A percentile compares a stretch with the other conserved stretches of the same genome.
phyloP scores from a whole-genome alignment of 2,888 invertebrate species.

The Dicyrtoma fusca region DNA sequence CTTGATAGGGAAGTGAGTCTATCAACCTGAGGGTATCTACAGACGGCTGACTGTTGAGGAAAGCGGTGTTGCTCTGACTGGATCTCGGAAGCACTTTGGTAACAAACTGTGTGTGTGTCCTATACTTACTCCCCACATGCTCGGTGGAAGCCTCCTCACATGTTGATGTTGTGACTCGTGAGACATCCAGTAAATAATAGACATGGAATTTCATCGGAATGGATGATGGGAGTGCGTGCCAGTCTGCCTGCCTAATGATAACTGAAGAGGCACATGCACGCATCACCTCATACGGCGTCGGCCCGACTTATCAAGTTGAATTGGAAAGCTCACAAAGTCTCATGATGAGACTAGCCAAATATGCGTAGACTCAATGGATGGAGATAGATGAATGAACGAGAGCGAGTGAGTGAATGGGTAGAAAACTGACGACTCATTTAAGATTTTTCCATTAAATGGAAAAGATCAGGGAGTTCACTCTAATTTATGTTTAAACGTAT shows the following conservation, averaged over 20 bases:
- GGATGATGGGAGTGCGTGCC: background rate
- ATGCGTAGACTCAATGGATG: no score
- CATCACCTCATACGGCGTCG: background rate
- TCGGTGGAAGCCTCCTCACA: background rate
- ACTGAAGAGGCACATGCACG: constrained; percentile 15
- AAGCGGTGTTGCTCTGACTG: background rate
- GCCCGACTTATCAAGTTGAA: background rate
- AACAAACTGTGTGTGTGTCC: background rate
- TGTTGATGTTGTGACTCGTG: no score
- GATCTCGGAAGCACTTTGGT: background rate
- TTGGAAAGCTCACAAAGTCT: background rate
- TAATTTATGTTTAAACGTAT: background rate
- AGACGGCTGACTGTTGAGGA: background rate
- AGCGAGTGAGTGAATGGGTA: background rate
- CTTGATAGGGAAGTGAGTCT: background rate
- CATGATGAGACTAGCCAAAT: background rate
- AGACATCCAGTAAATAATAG: no score
- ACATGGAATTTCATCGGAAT: no score
- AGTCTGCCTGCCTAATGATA: constrained; percentile 1
- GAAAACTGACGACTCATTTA: constrained; percentile 24
- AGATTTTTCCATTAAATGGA: constrained; percentile 13
- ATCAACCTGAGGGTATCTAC: background rate
- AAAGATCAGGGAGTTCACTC: constrained; percentile 1
- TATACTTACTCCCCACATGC: background rate
- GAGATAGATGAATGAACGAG: no score